Conservation (phyloP, 2,797 vertebrate species). For the Poecilia velifera region DNA sequence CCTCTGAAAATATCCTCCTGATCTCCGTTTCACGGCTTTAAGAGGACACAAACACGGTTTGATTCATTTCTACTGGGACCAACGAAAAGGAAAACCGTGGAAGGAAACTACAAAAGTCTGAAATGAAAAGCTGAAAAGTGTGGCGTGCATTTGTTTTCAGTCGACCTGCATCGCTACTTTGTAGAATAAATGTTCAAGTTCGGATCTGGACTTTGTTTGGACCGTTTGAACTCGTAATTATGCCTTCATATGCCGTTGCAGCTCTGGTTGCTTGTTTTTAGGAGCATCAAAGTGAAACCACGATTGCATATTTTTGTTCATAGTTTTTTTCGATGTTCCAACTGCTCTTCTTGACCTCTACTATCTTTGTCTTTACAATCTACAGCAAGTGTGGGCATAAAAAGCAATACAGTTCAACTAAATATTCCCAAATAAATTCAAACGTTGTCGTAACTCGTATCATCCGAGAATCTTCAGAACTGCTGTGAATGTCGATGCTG, state of each 20-base stretch:
- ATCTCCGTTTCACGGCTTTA: background rate
- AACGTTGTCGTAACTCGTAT: too few species aligned
- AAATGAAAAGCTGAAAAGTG: background rate
- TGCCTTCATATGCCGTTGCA: background rate
- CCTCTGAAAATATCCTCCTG: conserved; percentile 23
- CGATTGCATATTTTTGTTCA: background rate
- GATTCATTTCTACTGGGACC: background rate
- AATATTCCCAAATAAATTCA: too few species aligned
- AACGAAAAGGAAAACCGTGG: background rate
- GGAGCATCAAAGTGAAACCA: background rate
- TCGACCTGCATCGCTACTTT: background rate
- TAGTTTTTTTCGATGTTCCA: background rate
- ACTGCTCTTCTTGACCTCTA: background rate
- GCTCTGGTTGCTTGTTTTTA: background rate
- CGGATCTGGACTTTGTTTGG: background rate
- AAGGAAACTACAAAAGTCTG: background rate
- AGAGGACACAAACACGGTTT: background rate
- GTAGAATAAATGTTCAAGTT: background rate
- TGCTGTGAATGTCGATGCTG: too few species aligned
- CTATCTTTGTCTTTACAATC: background rate
- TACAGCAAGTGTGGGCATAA: background rate
- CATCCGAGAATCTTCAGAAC: too few species aligned
- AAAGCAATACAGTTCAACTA: background rate
- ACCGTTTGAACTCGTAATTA: background rate
- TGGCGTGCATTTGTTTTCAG: background rate